phyloP scores from a whole-genome alignment of 2,888 invertebrate genomes.

The Amphipyra tragopoginis region DNA sequence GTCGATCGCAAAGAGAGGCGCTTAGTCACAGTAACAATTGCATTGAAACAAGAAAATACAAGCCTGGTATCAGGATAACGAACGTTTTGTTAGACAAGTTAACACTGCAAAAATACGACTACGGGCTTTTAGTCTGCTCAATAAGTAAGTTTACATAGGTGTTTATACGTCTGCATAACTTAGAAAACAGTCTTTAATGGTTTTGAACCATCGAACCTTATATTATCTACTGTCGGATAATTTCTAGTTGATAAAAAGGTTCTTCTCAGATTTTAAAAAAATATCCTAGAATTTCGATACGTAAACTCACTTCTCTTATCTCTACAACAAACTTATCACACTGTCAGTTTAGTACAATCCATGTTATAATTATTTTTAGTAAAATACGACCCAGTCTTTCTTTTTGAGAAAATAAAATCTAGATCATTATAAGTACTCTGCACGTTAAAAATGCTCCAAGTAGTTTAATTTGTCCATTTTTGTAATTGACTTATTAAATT shows the following conservation, averaged over 20 bases:
- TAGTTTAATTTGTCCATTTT: constrained; percentile 3
- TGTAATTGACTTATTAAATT: constrained; percentile 28
- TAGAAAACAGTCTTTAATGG: not conserved
- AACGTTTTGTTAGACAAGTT: constrained; percentile 29
- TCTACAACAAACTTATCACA: constrained; percentile 18
- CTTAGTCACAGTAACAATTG: constrained; percentile 33
- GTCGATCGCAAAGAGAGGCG: constrained; percentile 29
- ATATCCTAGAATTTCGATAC: not conserved
- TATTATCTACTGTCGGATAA: no score
- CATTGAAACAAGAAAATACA: constrained; percentile 32
- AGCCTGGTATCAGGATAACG: constrained; percentile 25
- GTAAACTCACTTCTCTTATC: constrained; percentile 29
- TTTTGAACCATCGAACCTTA: not conserved
- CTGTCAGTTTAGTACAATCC: constrained; percentile 10
- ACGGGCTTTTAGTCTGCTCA: constrained; percentile 1
- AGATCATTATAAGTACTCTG: constrained; percentile 25
- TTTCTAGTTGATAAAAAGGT: no score
- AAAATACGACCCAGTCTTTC: constrained; percentile 18
- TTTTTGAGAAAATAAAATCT: constrained; percentile 12
- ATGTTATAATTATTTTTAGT: constrained; percentile 8
- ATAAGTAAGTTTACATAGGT: constrained; percentile 20
- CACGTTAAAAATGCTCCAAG: constrained; percentile 10
- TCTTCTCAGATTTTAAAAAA: no score
- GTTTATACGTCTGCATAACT: not conserved
- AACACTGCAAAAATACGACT: constrained; percentile 19